Conservation (phyloP, 1,140 invertebrate species). For the Eriocheir sinensis region DNA sequence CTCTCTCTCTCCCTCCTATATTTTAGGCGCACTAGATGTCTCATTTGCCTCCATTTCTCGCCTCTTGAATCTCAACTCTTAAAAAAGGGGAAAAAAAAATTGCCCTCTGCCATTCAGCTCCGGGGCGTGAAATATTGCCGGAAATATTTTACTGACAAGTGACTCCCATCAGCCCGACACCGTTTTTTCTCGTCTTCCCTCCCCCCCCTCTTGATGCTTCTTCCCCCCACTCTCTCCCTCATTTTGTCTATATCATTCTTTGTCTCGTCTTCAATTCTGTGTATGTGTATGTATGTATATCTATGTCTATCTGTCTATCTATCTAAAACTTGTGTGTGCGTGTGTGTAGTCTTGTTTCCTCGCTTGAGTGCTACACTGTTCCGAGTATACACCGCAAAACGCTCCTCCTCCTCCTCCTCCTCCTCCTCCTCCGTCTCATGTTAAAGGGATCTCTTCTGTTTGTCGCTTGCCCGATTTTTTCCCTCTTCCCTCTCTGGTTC, state of each 20-base stretch:
- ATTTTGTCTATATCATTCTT: too few relatives aligned
- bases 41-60: neutral
- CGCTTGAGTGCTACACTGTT: neutral
- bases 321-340: too few relatives aligned
- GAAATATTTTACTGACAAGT: neutral
- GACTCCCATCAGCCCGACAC: neutral
- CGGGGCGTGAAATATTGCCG: neutral
- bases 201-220: too few relatives aligned
- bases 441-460: too few relatives aligned
- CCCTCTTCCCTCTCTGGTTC: neutral
- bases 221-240: too few relatives aligned
- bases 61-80: neutral
- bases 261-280: neutral
- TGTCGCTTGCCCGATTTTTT: too few relatives aligned
- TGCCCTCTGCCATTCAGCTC: neutral
- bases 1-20: slow-evolving; percentile 33
- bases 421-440: too few relatives aligned
- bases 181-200: neutral
- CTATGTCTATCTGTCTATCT: neutral
- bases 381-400: too few relatives aligned
- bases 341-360: too few relatives aligned
- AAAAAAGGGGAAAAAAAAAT: too few relatives aligned
- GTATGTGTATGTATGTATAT: neutral
- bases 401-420: too few relatives aligned
- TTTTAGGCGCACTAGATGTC: neutral